Base-by-base conservation (phyloP, 2,888 invertebrate genomes). In the Cartodere bifasciata region DNA sequence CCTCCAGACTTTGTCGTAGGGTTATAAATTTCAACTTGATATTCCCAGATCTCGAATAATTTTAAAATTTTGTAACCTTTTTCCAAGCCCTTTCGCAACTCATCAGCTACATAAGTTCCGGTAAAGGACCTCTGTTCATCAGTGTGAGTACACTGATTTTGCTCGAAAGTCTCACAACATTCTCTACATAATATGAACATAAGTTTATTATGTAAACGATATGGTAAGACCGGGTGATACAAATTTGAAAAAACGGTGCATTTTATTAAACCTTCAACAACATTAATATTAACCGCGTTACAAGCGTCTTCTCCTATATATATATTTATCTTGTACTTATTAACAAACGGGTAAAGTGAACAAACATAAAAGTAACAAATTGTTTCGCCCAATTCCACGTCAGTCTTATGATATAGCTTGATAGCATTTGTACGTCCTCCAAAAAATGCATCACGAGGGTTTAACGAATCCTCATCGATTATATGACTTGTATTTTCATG, bases 361-460 rank as follows among this genome's bases (percentile, higher is more conserved):
- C 35, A 37, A 2, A 42, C 35, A 14, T 36, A 34, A 3, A 38
- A 15, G 17, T 41, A 41, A 7, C 28, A 16, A 13, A 41, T 38
- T 17, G 32, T 21, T 22, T 41, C 40, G 3, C 31, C 35, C 3
- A 31, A 31, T 23, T 21, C 36, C 26, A 38, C 33, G n/a, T 22
- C 23, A n/a, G n/a, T n/a, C n/a, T n/a, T n/a, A n/a, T n/a, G n/a
- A n/a, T n/a, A n/a, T n/a, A n/a, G n/a, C n/a, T n/a, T n/a, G n/a
- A n/a, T n/a, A n/a, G n/a, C n/a, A n/a, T n/a, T n/a, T n/a, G n/a
- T n/a, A n/a, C n/a, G n/a, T n/a, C n/a, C n/a, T n/a, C n/a, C n/a
- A n/a, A n/a, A n/a, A n/a, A n/a, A n/a, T n/a, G n/a, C n/a, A 16
- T 38, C 36, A 2, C 38, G 27, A 9, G 38, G 26, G 3, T 21